These are phyloP conservation scores for Monochamus alternatus DNA, from an alignment of 2,888 invertebrate species.

Conservation along the genomic window DNA sequence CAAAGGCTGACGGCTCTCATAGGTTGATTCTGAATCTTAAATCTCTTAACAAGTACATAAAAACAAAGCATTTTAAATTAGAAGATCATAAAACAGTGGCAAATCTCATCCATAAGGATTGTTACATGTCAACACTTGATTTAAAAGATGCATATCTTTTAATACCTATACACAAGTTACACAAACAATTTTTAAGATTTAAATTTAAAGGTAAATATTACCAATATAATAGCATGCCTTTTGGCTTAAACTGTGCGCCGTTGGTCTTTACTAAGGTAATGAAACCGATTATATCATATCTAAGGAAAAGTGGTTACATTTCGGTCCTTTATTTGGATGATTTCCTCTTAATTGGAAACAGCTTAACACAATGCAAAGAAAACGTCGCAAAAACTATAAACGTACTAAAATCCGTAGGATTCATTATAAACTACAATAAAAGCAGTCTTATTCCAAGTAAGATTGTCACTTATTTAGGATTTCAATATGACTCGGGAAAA, in stretches of 20 bases:
- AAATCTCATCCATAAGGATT: not conserved
- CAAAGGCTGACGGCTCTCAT: not conserved
- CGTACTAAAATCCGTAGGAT: conserved; percentile 24
- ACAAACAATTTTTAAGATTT: not conserved
- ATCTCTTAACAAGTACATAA: not conserved
- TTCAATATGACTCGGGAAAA: conserved; percentile 13
- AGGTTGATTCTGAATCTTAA: not conserved
- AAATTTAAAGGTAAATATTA: not conserved
- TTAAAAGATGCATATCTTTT: conserved; percentile 1
- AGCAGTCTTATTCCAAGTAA: conserved; percentile 11
- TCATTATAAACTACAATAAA: conserved; percentile 31
- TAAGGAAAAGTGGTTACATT: not conserved
- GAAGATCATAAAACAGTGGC: not conserved
- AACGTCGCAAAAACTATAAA: not conserved
- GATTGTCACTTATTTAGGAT: conserved; percentile 25
- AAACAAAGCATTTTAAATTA: conserved; percentile 1
- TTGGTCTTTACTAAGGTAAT: conserved; percentile 4
- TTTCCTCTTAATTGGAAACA: not conserved
- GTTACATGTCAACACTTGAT: not conserved
- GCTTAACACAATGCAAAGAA: not conserved
- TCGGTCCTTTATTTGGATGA: conserved; percentile 6
- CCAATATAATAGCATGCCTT: conserved; percentile 5
- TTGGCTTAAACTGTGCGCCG: not conserved
- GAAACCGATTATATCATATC: not conserved
- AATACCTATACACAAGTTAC: not conserved